These are phyloP conservation scores for Halcyon smyrnensis DNA, from an alignment of 2,797 vertebrate genomes.

Conservation along the genomic window DNA sequence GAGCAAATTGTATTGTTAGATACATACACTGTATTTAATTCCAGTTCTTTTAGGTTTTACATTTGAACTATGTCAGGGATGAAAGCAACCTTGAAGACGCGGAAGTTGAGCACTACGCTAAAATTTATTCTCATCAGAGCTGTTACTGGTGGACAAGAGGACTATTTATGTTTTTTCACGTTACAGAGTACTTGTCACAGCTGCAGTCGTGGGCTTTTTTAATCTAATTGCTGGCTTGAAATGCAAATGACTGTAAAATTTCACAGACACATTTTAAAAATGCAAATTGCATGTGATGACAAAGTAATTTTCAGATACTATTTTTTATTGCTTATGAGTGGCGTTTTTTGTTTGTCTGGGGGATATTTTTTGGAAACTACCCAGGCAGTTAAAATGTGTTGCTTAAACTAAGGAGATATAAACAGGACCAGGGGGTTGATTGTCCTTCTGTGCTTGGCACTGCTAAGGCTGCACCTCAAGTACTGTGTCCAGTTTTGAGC, in stretches of 20 bases:
- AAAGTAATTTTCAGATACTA: slow-evolving; percentile 27
- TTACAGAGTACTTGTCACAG: slow-evolving; percentile 22
- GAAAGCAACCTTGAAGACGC: neutral
- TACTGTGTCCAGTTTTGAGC: too few relatives aligned
- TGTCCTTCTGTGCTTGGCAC: too few relatives aligned
- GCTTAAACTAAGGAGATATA: neutral
- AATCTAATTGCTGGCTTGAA: slow-evolving; percentile 58
- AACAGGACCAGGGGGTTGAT: too few relatives aligned
- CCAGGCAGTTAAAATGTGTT: neutral
- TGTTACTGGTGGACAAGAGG: slow-evolving; percentile 19
- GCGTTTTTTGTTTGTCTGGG: neutral
- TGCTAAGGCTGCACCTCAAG: too few relatives aligned
- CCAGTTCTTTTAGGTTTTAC: neutral
- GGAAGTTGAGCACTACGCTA: neutral
- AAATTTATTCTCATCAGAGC: neutral
- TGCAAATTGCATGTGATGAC: neutral
- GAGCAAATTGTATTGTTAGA: neutral
- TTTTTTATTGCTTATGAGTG: neutral
- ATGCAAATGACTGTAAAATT: slow-evolving; percentile 46
- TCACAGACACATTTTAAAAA: slow-evolving; percentile 51
- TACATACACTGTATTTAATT: neutral
- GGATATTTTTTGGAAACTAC: neutral
- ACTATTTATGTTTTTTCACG: slow-evolving; percentile 23
- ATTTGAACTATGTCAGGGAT: neutral
- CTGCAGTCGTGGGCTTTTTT: slow-evolving; percentile 11